A percentile compares a stretch with the other conserved stretches of the same genome.
Evolutionary conservation across 2,888 invertebrate genomes (phyloP).

Genomic region (Ametastegia equiseti): DNA sequence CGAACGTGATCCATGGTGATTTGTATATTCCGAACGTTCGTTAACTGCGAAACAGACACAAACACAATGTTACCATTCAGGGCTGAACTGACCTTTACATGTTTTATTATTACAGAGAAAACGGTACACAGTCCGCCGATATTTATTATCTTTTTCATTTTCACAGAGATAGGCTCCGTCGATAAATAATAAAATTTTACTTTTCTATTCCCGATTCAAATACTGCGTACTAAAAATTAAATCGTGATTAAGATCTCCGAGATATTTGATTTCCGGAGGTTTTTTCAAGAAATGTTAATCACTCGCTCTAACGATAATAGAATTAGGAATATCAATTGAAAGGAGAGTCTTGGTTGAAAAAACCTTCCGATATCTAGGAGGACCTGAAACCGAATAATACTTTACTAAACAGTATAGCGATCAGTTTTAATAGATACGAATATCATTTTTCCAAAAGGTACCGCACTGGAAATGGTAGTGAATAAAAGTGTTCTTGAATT

Average conservation of each 20-base stretch:
- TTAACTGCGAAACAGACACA: slow-evolving; percentile 73
- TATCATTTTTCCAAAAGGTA: too few species aligned
- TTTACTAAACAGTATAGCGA: background rate
- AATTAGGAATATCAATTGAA: background rate
- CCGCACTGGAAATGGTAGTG: too few species aligned
- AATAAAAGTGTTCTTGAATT: too few species aligned
- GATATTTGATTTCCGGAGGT: background rate
- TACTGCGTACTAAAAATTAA: background rate
- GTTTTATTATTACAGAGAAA: slow-evolving; percentile 35
- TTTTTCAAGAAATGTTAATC: background rate
- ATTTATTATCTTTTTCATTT: background rate
- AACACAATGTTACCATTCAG: slow-evolving; percentile 73
- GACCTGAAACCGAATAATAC: slow-evolving; percentile 2
- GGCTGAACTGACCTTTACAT: slow-evolving; percentile 70
- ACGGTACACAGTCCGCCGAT: too few species aligned
- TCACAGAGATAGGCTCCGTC: too few species aligned
- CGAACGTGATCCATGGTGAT: slow-evolving; percentile 63
- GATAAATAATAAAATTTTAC: too few species aligned
- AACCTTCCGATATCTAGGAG: background rate
- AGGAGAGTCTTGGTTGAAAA: background rate
- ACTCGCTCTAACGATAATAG: too few species aligned
- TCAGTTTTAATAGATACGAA: too few species aligned
- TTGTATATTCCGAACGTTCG: slow-evolving; percentile 65
- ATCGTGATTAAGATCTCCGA: background rate
- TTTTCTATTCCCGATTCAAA: background rate